Conservation (phyloP, 1,140 invertebrate species). For the Capitella teleta region DNA sequence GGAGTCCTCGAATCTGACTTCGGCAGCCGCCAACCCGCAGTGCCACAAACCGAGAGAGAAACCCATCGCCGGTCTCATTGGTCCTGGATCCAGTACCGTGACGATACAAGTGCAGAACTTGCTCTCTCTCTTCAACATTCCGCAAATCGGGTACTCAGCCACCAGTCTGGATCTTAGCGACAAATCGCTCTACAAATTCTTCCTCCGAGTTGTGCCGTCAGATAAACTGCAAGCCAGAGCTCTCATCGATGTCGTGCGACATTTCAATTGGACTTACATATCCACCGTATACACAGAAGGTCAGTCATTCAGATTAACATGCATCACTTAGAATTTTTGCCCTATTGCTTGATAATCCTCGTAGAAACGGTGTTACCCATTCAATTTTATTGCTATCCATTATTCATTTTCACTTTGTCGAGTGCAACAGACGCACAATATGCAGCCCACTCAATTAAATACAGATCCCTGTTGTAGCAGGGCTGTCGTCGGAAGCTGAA, state of each 20-base stretch:
- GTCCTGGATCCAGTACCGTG: slow-evolving; percentile 57
- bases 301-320: too few relatives aligned
- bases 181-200: slow-evolving; percentile 65
- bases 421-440: too few relatives aligned
- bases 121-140: slow-evolving; percentile 66
- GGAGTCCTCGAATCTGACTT: slow-evolving; percentile 23
- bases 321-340: too few relatives aligned
- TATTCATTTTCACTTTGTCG: background rate
- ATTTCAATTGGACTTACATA: slow-evolving; percentile 73
- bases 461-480: too few relatives aligned
- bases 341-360: too few relatives aligned
- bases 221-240: slow-evolving; percentile 70
- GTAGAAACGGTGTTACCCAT: too few relatives aligned
- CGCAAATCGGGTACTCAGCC: slow-evolving; percentile 71
- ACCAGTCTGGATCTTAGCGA: slow-evolving; percentile 66
- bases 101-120: slow-evolving; percentile 69
- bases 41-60: slow-evolving; percentile 20
- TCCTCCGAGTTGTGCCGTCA: slow-evolving; percentile 68
- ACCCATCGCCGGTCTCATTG: slow-evolving; percentile 56
- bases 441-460: too few relatives aligned
- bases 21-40: slow-evolving; percentile 16
- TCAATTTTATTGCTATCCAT: too few relatives aligned
- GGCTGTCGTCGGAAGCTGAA: too few relatives aligned
- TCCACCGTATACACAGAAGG: slow-evolving; percentile 71
- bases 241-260: slow-evolving; percentile 58